A percentile compares a stretch with the other conserved stretches of the same genome.
phyloP scores from a whole-genome alignment of 1,140 invertebrate genomes.

The Caenorhabditis latens region DNA sequence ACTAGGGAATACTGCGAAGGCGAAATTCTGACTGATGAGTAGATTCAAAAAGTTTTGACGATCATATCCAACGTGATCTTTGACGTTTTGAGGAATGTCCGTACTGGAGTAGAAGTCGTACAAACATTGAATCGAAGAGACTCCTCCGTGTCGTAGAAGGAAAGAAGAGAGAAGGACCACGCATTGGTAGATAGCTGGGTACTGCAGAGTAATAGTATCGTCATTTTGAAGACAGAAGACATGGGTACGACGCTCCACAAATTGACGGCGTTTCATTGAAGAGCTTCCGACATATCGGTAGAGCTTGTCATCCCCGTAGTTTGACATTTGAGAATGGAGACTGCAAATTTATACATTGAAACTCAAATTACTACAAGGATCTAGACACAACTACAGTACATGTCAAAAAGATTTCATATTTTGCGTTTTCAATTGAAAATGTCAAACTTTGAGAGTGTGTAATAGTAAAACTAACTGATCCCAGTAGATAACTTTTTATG shows the following conservation, averaged over 20 bases:
- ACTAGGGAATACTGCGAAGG: conserved; percentile 74
- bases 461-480: too few relatives aligned
- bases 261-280: conserved; percentile 75
- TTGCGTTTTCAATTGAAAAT: too few relatives aligned
- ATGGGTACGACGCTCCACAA: conserved; percentile 76
- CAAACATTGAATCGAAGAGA: conserved; percentile 71
- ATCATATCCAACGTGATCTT: conserved; percentile 65
- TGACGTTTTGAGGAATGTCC: conserved; percentile 61
- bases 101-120: conserved; percentile 70
- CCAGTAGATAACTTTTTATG: too few relatives aligned
- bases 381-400: too few relatives aligned
- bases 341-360: conserved; percentile 55
- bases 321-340: conserved; percentile 77
- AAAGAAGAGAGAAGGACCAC: conserved; percentile 69
- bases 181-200: conserved; percentile 70
- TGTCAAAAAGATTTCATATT: too few relatives aligned
- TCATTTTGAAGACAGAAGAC: conserved; percentile 67
- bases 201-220: conserved; percentile 62
- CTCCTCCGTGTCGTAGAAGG: conserved; percentile 73
- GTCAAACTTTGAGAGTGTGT: too few relatives aligned
- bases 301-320: conserved; percentile 74
- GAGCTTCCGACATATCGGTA: conserved; percentile 77
- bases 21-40: conserved; percentile 70
- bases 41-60: conserved; percentile 71
- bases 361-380: too few relatives aligned